These are phyloP conservation scores for Grantiella picta DNA, from an alignment of 2,113 vertebrate genomes.

Conservation along the genomic window DNA sequence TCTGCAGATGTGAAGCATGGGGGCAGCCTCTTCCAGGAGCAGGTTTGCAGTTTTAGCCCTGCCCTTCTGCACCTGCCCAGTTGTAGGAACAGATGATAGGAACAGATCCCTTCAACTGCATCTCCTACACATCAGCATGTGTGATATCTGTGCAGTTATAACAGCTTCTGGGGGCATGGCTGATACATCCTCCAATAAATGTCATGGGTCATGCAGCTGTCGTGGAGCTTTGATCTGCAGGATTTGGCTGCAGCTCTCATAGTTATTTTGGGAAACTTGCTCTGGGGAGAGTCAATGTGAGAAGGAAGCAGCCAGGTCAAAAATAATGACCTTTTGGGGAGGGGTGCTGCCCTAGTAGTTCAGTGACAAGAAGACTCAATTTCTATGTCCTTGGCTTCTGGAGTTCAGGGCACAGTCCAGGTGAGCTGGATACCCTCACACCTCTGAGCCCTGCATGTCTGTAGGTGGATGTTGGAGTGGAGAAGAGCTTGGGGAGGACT, in stretches of 20 bases:
- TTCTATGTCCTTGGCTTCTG: not conserved
- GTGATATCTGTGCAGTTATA: not conserved
- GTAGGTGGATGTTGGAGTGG: accelerated
- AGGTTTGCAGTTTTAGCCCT: accelerated
- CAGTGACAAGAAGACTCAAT: not conserved
- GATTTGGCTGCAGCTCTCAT: no score
- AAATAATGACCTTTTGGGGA: not conserved
- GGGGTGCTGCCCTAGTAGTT: not conserved
- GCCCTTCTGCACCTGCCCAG: not conserved
- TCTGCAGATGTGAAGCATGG: not conserved
- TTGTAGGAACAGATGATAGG: not conserved
- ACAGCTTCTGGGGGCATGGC: not conserved
- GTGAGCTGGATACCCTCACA: not conserved
- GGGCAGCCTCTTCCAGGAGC: not conserved
- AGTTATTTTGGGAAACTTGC: no score
- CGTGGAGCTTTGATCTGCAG: no score
- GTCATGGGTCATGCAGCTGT: no score
- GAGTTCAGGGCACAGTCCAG: not conserved
- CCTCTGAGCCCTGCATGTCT: accelerated
- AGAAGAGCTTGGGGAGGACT: not conserved
- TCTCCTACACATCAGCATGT: not conserved
- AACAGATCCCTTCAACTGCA: not conserved
- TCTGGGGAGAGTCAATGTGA: not conserved
- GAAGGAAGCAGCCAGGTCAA: not conserved
- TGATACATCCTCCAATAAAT: not conserved